Evolutionary conservation across 2,888 invertebrate species (phyloP).

Genomic region (Hirtodrosophila confusa): DNA sequence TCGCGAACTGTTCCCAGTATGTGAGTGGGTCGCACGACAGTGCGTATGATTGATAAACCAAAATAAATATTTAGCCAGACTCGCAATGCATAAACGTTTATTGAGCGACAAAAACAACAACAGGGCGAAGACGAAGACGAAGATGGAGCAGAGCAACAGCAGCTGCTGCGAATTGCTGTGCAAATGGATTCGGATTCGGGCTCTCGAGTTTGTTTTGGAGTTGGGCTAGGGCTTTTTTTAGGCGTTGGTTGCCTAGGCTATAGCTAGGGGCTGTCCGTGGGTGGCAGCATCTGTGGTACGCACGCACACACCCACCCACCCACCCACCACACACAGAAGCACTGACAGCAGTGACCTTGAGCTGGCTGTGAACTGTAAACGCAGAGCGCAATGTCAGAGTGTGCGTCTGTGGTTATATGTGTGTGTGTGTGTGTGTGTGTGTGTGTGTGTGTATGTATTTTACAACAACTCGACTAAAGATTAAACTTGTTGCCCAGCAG

Average conservation of each 20-base stretch:
- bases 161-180: conserved; percentile 26
- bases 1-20: conserved; percentile 62
- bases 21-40: conserved; percentile 31
- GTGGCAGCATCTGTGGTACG: conserved; percentile 23
- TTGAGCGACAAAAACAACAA: conserved; percentile 39
- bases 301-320: no score
- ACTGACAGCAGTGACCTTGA: conserved; percentile 73
- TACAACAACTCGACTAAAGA: conserved; percentile 1
- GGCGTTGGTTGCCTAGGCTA: conserved; percentile 23
- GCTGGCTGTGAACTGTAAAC: conserved; percentile 50
- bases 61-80: conserved; percentile 77
- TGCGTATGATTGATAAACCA: conserved; percentile 79
- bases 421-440: conserved; percentile 15
- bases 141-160: conserved; percentile 1
- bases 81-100: conserved; percentile 64
- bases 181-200: conserved; percentile 28
- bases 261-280: not conserved
- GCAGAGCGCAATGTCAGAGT: conserved; percentile 30
- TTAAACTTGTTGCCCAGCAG: conserved; percentile 44
- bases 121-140: not conserved
- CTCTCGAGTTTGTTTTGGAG: conserved; percentile 9
- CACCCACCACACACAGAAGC: not conserved
- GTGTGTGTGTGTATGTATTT: conserved; percentile 13
- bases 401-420: conserved; percentile 21
- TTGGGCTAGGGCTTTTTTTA: conserved; percentile 21